Evolutionary conservation across 2,888 invertebrate genomes (phyloP).

Genomic region (Ethmia dodecea): DNA sequence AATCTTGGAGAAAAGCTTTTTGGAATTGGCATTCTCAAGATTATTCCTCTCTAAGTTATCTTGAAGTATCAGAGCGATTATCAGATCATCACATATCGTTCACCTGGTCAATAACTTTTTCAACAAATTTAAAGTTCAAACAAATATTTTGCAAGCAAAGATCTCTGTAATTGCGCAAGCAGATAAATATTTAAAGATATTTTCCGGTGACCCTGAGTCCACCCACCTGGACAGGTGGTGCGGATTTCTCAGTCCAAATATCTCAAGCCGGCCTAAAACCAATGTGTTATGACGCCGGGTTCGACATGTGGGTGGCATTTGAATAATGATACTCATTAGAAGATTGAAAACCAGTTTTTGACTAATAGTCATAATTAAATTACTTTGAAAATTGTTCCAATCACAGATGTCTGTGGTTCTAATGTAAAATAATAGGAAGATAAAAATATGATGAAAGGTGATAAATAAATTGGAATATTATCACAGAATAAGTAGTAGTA

Average conservation of each 20-base stretch:
- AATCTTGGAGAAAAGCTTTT: too few relatives aligned
- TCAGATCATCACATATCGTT: too few relatives aligned
- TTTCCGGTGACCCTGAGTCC: conserved; percentile 44
- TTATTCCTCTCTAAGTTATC: too few relatives aligned
- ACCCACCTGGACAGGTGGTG: conserved; percentile 68
- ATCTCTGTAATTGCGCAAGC: conserved; percentile 29
- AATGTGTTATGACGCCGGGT: conserved; percentile 33
- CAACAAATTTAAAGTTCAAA: too few relatives aligned
- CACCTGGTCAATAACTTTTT: too few relatives aligned
- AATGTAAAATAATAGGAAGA: too few relatives aligned
- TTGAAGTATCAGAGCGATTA: too few relatives aligned
- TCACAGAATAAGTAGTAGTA: too few relatives aligned
- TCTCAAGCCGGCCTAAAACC: conserved; percentile 11
- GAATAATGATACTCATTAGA: conserved; percentile 28
- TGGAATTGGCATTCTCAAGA: too few relatives aligned
- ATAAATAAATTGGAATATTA: too few relatives aligned
- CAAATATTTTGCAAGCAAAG: background rate
- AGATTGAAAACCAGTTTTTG: conserved; percentile 21
- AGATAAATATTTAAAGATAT: conserved; percentile 31
- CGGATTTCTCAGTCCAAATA: conserved; percentile 33
- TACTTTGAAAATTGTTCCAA: background rate
- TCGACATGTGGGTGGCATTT: conserved; percentile 37
- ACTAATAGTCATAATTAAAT: conserved; percentile 3
- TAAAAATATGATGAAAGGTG: too few relatives aligned
- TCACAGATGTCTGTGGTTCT: too few relatives aligned